Evolutionary conservation across 1,140 invertebrate genomes (phyloP).

Genomic region (honey bee (Apis mellifera)): DNA sequence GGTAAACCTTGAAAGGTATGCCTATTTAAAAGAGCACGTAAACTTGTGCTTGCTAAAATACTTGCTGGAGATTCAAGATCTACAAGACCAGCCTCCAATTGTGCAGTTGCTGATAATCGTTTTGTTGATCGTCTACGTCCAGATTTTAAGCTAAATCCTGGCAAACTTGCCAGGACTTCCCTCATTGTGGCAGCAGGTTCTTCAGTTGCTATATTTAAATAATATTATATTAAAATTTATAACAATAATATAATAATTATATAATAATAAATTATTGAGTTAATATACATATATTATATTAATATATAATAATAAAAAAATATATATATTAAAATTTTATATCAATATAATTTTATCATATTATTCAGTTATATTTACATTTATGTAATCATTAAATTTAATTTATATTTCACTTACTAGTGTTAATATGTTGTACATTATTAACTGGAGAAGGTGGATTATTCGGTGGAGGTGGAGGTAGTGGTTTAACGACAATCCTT

Average conservation of each 20-base stretch:
- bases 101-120: slow-evolving; percentile 93
- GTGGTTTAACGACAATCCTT: slow-evolving; percentile 87
- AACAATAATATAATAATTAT: no score
- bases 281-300: no score
- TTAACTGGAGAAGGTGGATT: slow-evolving; percentile 72
- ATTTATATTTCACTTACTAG: slow-evolving; percentile 61
- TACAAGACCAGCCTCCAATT: slow-evolving; percentile 96
- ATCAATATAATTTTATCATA: not conserved
- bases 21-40: slow-evolving; percentile 93
- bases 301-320: not conserved
- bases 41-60: slow-evolving; percentile 95
- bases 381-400: not conserved
- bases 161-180: slow-evolving; percentile 93
- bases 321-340: not conserved
- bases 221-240: slow-evolving; percentile 2
- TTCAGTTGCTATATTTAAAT: slow-evolving; percentile 68
- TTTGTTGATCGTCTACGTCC: slow-evolving; percentile 89
- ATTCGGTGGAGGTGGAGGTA: slow-evolving; percentile 83
- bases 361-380: slow-evolving; percentile 6
- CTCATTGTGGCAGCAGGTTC: slow-evolving; percentile 87
- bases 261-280: no score
- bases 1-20: slow-evolving; percentile 95
- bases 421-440: slow-evolving; percentile 72
- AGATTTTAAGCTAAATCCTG: slow-evolving; percentile 93
- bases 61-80: slow-evolving; percentile 98